Conservation (phyloP, 2,113 vertebrate species). For the Oreocharis arfaki region DNA sequence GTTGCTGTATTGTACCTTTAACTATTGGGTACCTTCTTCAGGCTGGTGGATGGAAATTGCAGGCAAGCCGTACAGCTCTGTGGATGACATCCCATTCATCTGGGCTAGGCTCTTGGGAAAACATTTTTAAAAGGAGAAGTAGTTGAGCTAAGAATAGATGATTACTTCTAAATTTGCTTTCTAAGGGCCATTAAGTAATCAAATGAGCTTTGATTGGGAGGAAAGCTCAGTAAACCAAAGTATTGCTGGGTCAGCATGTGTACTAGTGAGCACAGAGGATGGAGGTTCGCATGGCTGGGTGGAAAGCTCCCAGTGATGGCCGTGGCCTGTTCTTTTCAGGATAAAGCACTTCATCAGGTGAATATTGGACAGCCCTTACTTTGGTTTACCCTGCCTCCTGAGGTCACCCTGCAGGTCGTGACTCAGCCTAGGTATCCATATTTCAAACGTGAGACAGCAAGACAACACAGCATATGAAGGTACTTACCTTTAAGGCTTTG, state of each 20-base stretch:
- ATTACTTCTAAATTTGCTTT: neutral
- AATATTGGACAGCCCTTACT: neutral
- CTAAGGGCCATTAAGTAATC: neutral
- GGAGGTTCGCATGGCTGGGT: neutral
- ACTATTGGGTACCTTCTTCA: neutral
- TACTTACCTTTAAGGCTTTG: neutral
- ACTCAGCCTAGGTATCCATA: neutral
- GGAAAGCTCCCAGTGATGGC: neutral
- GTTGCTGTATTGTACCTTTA: neutral
- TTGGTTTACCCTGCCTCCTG: neutral
- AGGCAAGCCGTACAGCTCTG: rapidly evolving
- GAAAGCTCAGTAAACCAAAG: neutral
- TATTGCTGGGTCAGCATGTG: neutral
- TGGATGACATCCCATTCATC: neutral
- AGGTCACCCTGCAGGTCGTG: neutral
- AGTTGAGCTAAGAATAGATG: neutral
- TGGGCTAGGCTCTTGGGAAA: neutral
- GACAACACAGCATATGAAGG: rapidly evolving
- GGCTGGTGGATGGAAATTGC: neutral
- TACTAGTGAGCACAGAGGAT: neutral
- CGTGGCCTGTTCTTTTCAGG: neutral
- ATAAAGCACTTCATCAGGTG: neutral
- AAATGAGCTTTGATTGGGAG: neutral
- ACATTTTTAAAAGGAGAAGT: neutral
- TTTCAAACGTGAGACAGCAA: neutral